Conservation (phyloP, 2,113 vertebrate species). For the Rattus rattus region DNA sequence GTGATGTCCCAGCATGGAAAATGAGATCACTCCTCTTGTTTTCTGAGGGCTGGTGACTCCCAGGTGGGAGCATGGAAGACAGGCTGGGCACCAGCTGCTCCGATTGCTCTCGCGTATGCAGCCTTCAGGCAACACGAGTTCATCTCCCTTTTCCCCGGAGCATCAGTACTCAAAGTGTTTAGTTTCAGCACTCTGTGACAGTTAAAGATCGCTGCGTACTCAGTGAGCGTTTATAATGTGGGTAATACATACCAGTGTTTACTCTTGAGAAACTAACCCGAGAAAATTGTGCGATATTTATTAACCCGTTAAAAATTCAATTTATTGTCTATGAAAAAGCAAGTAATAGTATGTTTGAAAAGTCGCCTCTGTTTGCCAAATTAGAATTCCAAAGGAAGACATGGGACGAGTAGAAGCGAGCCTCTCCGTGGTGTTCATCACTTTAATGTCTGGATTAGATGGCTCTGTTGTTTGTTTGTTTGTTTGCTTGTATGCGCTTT, state of each 20-base stretch:
- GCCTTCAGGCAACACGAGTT: not conserved
- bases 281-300: not conserved
- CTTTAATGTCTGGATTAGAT: not conserved
- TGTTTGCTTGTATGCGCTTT: not conserved
- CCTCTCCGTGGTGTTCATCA: not conserved
- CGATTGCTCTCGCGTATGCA: not conserved
- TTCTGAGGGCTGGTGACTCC: slow-evolving; percentile 38
- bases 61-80: not conserved
- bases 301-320: slow-evolving; percentile 43
- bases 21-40: slow-evolving; percentile 64
- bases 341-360: slow-evolving; percentile 29
- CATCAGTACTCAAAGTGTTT: not conserved
- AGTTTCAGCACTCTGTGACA: not conserved
- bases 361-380: slow-evolving; percentile 37
- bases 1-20: slow-evolving; percentile 49
- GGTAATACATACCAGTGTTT: not conserved
- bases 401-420: not conserved
- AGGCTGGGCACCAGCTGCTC: slow-evolving; percentile 53
- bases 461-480: not conserved
- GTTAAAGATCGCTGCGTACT: not conserved
- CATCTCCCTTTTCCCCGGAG: not conserved
- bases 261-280: slow-evolving; percentile 11
- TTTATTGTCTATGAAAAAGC: not conserved
- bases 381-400: not conserved
- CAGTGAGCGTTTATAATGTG: not conserved